Base-by-base conservation (phyloP, 2,113 vertebrate genomes). In the Oryctolagus cuniculus region DNA sequence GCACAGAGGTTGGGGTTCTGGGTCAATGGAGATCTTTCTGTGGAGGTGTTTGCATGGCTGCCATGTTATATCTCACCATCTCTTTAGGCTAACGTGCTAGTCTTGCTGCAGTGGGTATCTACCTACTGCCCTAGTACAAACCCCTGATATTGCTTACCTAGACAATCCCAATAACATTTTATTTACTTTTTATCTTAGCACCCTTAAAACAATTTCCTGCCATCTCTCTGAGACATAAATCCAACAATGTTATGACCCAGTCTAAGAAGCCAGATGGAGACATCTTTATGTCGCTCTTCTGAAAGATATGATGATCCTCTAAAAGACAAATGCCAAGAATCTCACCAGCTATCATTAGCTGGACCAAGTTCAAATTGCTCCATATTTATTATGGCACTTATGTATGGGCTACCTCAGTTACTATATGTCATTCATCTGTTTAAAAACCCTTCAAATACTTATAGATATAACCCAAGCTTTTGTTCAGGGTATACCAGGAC, bases 321-420 rank as follows among this genome's bases (percentile, higher is more conserved):
- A 22, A 64, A 44, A 74, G 15, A 86, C 58, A 44, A 73, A 79
- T 78, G 34, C 66, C 49, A 94, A 82, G 34, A 96, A 38, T 91
- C n/a, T 84, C 38, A 90, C 51, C 87, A 91, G 66, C n/a, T 87
- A 91, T 91, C 53, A 80, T 80, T 80, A 87, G 86, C 64, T 78
- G 85, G 58, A 51, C 36, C 81, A 72, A 91, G 58, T 91, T 95
- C 51, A 79, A 86, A 84, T 75, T 87, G 66, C n/a, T 38, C 94
- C 34, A 15, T 87, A 44, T 75, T 94, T 85, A 69, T 61, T 70
- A 53, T 85, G 24, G 61, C 83, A 83, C 69, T 72, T 83, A 38
- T 31, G 66, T 63, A 29, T 6, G 21, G 61, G 10, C 16, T 86
- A 63, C 87, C 63, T 49, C n/a, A 67, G 44, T 64, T 85, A 82